Conservation (phyloP, 2,113 vertebrate species). For the Syrmaticus mikado region DNA sequence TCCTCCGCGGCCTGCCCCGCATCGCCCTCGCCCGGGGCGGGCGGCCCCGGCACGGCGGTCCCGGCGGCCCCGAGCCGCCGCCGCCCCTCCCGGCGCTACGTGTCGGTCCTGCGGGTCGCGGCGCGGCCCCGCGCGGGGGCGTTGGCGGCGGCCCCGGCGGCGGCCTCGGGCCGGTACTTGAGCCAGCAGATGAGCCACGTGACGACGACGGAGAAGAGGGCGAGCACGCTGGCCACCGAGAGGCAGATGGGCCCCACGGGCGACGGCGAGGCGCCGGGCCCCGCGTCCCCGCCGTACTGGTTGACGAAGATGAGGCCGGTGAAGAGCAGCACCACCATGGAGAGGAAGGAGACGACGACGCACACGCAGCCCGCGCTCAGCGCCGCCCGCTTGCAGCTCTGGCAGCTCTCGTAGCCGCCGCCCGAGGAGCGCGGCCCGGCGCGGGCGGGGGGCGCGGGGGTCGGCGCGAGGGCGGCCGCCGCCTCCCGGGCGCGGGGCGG, state of each 20-base stretch:
- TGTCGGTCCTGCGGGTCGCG: slow-evolving; percentile 23
- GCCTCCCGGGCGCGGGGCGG: background rate
- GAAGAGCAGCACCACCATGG: slow-evolving; percentile 94
- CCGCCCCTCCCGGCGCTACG: background rate
- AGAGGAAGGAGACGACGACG: slow-evolving; percentile 91
- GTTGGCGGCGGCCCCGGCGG: slow-evolving; percentile 66
- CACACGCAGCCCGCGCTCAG: slow-evolving; percentile 93
- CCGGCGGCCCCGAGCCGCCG: background rate
- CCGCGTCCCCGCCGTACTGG: slow-evolving; percentile 74
- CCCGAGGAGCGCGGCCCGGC: slow-evolving; percentile 82
- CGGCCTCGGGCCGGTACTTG: slow-evolving; percentile 89
- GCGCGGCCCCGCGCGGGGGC: slow-evolving; percentile 20
- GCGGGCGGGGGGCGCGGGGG: background rate
- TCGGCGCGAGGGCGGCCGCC: background rate
- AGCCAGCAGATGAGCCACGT: slow-evolving; percentile 95
- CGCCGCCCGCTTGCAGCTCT: slow-evolving; percentile 90
- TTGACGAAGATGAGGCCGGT: slow-evolving; percentile 94
- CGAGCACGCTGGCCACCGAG: slow-evolving; percentile 92
- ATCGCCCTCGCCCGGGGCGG: no score
- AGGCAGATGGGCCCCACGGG: slow-evolving; percentile 91
- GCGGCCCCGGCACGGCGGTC: no score
- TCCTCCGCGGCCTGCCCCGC: background rate
- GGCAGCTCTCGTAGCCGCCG: slow-evolving; percentile 89
- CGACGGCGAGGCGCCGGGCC: slow-evolving; percentile 76
- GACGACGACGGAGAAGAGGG: slow-evolving; percentile 92